phyloP scores from a whole-genome alignment of 2,113 vertebrate species.

The Lepisosteus osseus region DNA sequence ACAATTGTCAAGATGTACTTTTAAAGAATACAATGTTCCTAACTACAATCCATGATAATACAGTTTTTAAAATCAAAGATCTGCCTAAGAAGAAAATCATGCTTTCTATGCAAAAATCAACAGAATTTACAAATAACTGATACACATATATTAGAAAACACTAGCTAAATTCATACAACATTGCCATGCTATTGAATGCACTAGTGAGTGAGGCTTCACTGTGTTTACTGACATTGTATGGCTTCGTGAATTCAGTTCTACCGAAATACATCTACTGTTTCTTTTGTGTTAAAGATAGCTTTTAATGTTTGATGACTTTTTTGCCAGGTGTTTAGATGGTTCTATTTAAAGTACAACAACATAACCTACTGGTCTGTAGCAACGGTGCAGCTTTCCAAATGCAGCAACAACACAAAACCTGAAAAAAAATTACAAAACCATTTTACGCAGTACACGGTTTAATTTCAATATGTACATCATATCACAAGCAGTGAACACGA shows the following conservation, averaged over 20 bases:
- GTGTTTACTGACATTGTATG: neutral
- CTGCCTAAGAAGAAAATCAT: neutral
- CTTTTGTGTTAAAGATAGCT: neutral
- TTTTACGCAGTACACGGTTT: neutral
- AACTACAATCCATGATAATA: neutral
- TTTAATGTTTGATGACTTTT: too few species aligned
- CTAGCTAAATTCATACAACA: neutral
- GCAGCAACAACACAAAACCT: neutral
- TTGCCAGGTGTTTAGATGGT: too few species aligned
- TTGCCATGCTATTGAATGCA: neutral
- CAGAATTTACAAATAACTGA: neutral
- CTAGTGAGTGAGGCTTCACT: neutral
- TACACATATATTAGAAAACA: too few species aligned
- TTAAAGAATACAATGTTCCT: neutral
- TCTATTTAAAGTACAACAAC: too few species aligned
- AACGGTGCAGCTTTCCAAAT: neutral
- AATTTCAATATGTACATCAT: slow-evolving; percentile 8
- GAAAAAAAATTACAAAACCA: neutral
- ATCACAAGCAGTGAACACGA: neutral
- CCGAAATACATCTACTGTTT: neutral
- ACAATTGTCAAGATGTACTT: neutral
- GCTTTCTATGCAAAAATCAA: neutral
- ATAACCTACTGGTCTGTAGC: neutral
- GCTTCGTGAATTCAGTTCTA: too few species aligned
- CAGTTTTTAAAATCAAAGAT: too few species aligned